Base-by-base conservation (phyloP, 2,888 invertebrate species). In the Thecocarcelia acutangulata region DNA sequence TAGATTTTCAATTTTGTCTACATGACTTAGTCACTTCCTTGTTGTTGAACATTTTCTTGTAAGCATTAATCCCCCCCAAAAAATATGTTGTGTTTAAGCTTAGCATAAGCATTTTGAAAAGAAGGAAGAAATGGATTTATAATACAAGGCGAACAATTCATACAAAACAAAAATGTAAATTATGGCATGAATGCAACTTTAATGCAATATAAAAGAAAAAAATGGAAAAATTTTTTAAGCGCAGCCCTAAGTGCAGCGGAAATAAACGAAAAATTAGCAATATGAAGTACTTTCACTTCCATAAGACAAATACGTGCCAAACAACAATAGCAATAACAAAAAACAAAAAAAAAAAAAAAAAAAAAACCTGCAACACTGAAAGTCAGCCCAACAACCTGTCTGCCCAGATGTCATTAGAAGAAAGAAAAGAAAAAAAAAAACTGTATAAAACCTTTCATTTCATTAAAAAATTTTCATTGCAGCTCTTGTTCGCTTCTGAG, bases 181-280 rank as follows among this genome's bases (percentile, higher is more conserved):
- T 58, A 58, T 74, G 64, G 46, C 48, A 66, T 59, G 28, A 66
- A 75, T 50, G 24, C 28, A 50, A 68, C 48, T 54, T 17, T 50
- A 70, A 48, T 5, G 48, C 2, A 42, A 42, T 15, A 28, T 6
- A 28, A 8, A 24, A 40, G n/a, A 48, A 15, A n/a, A 40, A 42
- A 3, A 44, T 1, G 19, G 42, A 63, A n/a, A 42, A 28, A 3
- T 33, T 5, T 33, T 33, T 21, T 46, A 13, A 28, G 44, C 13
- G 13, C 52, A 72, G 80, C 80, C 80, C 80, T 80, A 75, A 46
- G 42, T 75, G 59, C 70, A 46, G 64, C 80, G 80, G 80, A 80
- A 80, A 75, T 80, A 75, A 75, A 24, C 42, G 46, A 56, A 75
- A 33, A 48, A 75, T 73, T 79, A 72, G 52, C 59, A 68, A 59